Evolutionary conservation across 1,140 invertebrate species (phyloP), one percentile per base, ranked within the genome.

Genomic region (Procambarus clarkii): DNA sequence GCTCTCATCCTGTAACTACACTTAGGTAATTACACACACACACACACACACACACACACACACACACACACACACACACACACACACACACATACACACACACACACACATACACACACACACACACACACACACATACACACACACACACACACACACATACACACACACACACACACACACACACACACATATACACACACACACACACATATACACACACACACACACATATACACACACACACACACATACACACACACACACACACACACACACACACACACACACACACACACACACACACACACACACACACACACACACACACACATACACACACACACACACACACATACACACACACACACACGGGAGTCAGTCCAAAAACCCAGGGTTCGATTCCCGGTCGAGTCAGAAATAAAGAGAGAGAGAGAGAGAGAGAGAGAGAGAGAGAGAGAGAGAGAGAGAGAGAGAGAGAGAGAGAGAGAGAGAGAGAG

Each of bases 401-500:
- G 8, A 9, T 44, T 13, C 34, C 8, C 8, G 8, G 15, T 44
- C 76, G 9, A 9, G 34, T 9, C 15, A 78, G 76, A 9, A 9
- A 9, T 21, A 78, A 15, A 44, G 15, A 9, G 24, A 78, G 76
- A 44, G 34, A 15, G 24, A 44, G 34, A 78, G 76, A 9, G 15
- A 44, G 11, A 9, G 34, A 9, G 24, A 21, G 15, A 9, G 24
- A 21, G 11, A 78, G 24, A 24, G 9, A 9, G 9, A 24, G 9
- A 13, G 34, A 21, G 24, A 11, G 76, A 9, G 34, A 15, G 15
- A 44, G 15, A 15, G 76, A 78, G 76, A 78, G 15, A 78, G 76
- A 78, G 76, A 78, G 76, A 78, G 76, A 78, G 76, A 78, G 76
- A 78, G 76, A 78, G 76, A 78, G 76, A 78, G 76, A 78, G 76